phyloP scores from a whole-genome alignment of 2,888 invertebrate species.

The Galerucella nymphaeae region DNA sequence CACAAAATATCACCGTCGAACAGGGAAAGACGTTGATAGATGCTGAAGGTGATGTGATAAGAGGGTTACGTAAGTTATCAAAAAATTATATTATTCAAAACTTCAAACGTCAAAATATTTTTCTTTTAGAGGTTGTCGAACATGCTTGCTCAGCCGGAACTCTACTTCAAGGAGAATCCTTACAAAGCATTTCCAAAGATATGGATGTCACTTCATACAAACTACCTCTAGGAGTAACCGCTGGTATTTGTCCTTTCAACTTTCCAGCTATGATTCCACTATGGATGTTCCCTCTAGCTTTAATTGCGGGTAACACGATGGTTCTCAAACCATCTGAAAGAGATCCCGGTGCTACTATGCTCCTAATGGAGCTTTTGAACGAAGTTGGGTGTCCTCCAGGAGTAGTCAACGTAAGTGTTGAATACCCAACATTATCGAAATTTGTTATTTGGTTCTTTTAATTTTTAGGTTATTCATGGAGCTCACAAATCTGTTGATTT shows the following conservation, averaged over 20 bases:
- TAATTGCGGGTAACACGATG: constrained; percentile 94
- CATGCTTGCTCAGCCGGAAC: constrained; percentile 95
- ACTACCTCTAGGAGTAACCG: constrained; percentile 92
- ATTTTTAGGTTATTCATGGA: constrained; percentile 85
- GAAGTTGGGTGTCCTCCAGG: constrained; percentile 98
- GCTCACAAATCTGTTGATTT: constrained; percentile 95
- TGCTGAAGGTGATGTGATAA: constrained; percentile 97
- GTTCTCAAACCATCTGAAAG: constrained; percentile 97
- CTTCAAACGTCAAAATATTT: no score
- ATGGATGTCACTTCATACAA: constrained; percentile 97
- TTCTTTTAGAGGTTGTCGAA: constrained; percentile 89
- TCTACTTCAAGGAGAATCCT: constrained; percentile 92
- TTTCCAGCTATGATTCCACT: constrained; percentile 99
- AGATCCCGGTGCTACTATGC: constrained; percentile 96
- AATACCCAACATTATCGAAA: not conserved
- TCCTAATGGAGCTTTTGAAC: constrained; percentile 91
- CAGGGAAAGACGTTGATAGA: constrained; percentile 98
- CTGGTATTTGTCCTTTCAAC: constrained; percentile 98
- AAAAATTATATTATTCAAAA: no score
- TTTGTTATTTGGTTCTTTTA: not conserved
- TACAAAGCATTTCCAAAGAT: constrained; percentile 88
- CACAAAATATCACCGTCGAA: constrained; percentile 91
- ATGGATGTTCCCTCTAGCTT: constrained; percentile 91
- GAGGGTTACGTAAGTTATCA: constrained; percentile 93
- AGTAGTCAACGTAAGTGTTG: constrained; percentile 81